Conservation (phyloP, 2,888 invertebrate genomes). For the Tetheella fluctuosa region DNA sequence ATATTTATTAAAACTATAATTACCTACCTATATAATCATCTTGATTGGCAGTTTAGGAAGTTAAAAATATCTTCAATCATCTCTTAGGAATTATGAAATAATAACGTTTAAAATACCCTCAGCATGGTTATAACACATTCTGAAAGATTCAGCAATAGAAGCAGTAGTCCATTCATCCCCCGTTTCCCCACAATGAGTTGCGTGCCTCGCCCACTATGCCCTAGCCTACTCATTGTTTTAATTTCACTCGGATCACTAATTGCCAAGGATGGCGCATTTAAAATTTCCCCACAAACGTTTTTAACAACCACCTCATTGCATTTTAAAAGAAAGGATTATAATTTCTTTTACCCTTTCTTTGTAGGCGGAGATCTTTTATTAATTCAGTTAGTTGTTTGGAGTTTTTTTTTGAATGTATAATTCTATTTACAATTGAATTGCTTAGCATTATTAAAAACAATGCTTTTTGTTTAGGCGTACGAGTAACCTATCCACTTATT, state of each 20-base stretch:
- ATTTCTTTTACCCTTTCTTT: constrained; percentile 69
- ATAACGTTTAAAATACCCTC: constrained; percentile 26
- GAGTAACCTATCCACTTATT: not conserved
- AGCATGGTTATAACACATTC: constrained; percentile 32
- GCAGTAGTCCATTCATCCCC: constrained; percentile 46
- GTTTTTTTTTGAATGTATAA: constrained; percentile 47
- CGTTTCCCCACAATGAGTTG: constrained; percentile 45
- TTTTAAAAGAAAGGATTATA: constrained; percentile 84
- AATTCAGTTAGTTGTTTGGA: constrained; percentile 69
- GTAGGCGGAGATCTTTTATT: constrained; percentile 72
- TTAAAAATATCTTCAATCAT: too few relatives aligned
- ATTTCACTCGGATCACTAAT: constrained; percentile 79
- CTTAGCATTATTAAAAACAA: constrained; percentile 16
- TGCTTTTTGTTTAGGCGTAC: not conserved
- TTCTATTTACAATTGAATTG: constrained; percentile 25
- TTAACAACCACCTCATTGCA: constrained; percentile 83
- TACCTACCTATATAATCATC: too few relatives aligned
- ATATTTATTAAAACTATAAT: too few relatives aligned
- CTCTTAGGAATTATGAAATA: not conserved
- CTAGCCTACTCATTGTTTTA: constrained; percentile 75
- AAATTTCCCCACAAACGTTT: constrained; percentile 80
- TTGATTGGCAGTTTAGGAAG: too few relatives aligned
- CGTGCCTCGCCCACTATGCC: constrained; percentile 50
- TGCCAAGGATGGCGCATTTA: constrained; percentile 76
- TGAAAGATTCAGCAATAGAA: constrained; percentile 28